Evolutionary conservation across 2,797 vertebrate species (phyloP), one percentile per base, ranked within the genome.

Genomic region (Micropoecilia bifurca): DNA sequence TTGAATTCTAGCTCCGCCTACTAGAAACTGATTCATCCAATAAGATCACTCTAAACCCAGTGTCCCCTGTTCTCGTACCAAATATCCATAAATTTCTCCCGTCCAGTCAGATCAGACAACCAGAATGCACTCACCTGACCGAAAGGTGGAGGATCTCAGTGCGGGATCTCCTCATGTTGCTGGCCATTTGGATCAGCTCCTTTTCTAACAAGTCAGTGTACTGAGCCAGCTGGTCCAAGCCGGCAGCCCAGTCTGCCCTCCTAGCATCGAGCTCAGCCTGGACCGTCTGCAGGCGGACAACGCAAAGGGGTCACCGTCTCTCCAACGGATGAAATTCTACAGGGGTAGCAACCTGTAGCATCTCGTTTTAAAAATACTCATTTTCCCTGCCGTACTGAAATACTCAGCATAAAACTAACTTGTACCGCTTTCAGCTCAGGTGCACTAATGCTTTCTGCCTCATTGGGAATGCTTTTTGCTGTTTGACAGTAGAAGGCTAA

Each of bases 141-240:
- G 96, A 96, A 73, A 98, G 90, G 90, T 96, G 95, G 74, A 98
- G 89, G 75, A 97, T 96, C 82, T 98, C 96, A 0, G 97, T 97
- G 78, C 95, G 96, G 30, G 96, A 94, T 87, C 95, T 95, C 81
- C 97, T 96, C 93, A 98, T 88, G 86, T 96, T 96, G 28, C 96
- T 93, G 18, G 96, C 95, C 95, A 97, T 94, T 91, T 87, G 96
- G 87, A 96, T 86, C 66, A 97, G 96, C 86, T 97, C 96, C 83
- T 97, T 96, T 83, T 98, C 96, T 80, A 97, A 72, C 4, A 94
- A 96, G 79, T 96, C 96, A 1, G 93, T 96, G 89, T 96, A 96
- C 82, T 96, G 95, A 90, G 95, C 95, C 90, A 99, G 93, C 82
- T 95, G 95, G 57, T 95, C 89, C 80, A 98, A 94, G 75, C 93